Conservation (phyloP, 2,888 invertebrate genomes). For the Stratiomys singularior region DNA sequence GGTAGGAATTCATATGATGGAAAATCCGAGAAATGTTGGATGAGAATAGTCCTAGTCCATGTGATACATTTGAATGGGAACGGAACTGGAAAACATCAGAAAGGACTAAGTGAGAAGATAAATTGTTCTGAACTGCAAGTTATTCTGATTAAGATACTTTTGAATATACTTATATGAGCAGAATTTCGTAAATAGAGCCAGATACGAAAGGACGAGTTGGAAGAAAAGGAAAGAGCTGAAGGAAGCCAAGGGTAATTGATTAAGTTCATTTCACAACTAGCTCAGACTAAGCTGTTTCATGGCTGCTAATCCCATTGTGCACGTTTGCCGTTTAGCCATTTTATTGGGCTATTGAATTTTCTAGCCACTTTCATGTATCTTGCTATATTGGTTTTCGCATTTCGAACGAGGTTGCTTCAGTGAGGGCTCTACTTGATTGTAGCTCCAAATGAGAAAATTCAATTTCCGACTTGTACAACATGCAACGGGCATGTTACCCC, state of each 20-base stretch:
- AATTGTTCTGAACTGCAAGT: slow-evolving; percentile 12
- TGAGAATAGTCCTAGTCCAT: neutral
- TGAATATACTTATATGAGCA: neutral
- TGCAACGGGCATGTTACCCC: neutral
- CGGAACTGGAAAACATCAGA: neutral
- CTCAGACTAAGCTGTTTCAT: neutral
- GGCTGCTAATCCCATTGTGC: slow-evolving; percentile 12
- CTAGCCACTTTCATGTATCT: neutral
- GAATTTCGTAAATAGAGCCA: neutral
- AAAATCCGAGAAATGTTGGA: neutral
- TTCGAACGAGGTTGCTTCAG: neutral
- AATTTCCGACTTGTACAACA: slow-evolving; percentile 21
- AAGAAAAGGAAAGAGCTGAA: neutral
- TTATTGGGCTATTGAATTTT: slow-evolving; percentile 1
- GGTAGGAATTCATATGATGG: neutral
- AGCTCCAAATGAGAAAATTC: slow-evolving; percentile 18
- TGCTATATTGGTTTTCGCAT: neutral
- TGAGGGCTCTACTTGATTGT: neutral
- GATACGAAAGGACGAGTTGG: neutral
- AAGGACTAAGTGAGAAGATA: slow-evolving; percentile 30
- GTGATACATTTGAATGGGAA: neutral
- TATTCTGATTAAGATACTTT: neutral
- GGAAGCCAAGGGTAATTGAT: no score
- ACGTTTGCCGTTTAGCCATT: neutral
- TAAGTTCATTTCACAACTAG: no score